Evolutionary conservation across 2,113 vertebrate genomes (phyloP).

Genomic region (Trachemys scripta): DNA sequence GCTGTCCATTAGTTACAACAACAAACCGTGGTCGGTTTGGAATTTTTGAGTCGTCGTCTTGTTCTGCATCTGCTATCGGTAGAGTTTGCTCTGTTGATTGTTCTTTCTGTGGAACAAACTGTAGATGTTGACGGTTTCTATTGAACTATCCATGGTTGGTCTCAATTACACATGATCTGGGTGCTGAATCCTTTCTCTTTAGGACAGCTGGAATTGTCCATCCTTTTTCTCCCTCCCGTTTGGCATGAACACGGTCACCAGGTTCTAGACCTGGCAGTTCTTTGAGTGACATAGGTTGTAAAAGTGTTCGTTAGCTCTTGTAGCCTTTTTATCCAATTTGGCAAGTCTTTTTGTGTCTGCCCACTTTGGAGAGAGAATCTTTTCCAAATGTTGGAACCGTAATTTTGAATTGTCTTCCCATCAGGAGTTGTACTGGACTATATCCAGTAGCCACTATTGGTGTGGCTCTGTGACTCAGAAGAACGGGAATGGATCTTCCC

Average conservation of each 20-base stretch:
- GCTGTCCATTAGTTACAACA: not conserved
- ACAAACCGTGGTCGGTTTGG: not conserved
- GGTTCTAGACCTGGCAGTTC: not conserved
- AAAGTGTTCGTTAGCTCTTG: not conserved
- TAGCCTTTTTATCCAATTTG: not conserved
- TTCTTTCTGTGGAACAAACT: not conserved
- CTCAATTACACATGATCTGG: not conserved
- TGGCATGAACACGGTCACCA: not conserved
- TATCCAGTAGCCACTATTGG: not conserved
- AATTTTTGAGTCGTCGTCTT: not conserved
- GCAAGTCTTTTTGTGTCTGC: not conserved
- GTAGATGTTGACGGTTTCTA: not conserved
- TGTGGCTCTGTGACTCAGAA: not conserved
- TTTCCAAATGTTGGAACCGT: not conserved
- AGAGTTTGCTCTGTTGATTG: not conserved
- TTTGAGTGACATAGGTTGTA: not conserved
- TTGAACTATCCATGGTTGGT: not conserved
- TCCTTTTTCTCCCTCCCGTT: not conserved
- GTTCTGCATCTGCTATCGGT: not conserved
- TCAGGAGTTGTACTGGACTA: not conserved
- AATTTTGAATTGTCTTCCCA: not conserved
- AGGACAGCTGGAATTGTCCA: not conserved
- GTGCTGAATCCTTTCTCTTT: not conserved
- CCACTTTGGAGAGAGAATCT: not conserved
- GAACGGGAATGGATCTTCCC: not conserved